A percentile compares a stretch with the other conserved stretches of the same genome.
phyloP scores from a whole-genome alignment of 2,888 invertebrate genomes.

The Athalia rosae region DNA sequence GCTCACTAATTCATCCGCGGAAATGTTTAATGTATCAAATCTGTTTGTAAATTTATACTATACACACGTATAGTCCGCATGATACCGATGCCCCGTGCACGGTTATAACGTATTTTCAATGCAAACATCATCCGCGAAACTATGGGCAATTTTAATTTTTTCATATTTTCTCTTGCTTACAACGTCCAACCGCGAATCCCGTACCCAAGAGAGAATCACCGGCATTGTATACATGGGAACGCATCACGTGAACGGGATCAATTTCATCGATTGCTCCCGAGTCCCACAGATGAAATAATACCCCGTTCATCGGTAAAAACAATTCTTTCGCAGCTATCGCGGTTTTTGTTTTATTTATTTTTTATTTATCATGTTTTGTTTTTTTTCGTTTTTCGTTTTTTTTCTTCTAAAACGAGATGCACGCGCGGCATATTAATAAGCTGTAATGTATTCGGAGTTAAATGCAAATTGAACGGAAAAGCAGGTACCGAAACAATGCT shows the following conservation, averaged over 20 bases:
- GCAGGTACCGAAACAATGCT: slow-evolving; percentile 69
- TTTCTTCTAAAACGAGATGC: neutral
- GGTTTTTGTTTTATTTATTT: neutral
- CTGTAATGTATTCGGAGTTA: slow-evolving; percentile 68
- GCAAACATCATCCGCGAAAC: neutral
- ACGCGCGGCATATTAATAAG: slow-evolving; percentile 55
- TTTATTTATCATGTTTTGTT: slow-evolving; percentile 7
- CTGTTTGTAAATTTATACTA: neutral
- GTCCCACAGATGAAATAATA: too few species aligned
- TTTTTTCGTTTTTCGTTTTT: neutral
- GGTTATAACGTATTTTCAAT: neutral
- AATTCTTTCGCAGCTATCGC: neutral
- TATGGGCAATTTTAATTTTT: neutral
- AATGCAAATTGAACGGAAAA: slow-evolving; percentile 70
- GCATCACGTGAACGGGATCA: too few species aligned
- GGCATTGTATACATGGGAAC: too few species aligned
- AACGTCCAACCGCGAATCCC: too few species aligned
- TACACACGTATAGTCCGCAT: neutral
- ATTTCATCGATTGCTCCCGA: too few species aligned
- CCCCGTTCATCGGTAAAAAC: too few species aligned
- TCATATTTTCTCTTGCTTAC: too few species aligned
- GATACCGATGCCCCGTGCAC: neutral
- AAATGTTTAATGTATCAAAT: neutral
- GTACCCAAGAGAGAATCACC: too few species aligned
- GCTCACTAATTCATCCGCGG: neutral